Evolutionary conservation across 2,888 invertebrate genomes (phyloP).

Genomic region (Brenthis hecate): DNA sequence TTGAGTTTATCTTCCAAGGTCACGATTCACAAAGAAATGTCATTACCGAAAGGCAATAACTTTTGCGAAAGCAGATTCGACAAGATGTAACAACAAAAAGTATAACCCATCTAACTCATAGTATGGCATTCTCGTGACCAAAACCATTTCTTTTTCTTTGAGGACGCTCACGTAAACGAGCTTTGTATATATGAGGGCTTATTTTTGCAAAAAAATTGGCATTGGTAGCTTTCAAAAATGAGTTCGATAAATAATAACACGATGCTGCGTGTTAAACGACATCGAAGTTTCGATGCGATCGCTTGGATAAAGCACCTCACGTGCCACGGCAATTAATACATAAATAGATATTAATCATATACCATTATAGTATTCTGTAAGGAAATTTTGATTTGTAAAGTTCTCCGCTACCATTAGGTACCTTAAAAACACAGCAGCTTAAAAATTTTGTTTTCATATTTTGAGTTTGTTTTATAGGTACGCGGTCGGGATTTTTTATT

Average conservation of each 20-base stretch:
- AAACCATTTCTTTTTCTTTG: constrained; percentile 67
- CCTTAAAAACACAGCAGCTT: too few relatives aligned
- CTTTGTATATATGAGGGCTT: constrained; percentile 64
- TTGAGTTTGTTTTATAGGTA: too few relatives aligned
- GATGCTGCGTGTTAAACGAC: constrained; percentile 49
- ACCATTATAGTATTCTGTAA: background rate
- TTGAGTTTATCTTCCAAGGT: constrained; percentile 54
- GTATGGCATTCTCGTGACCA: constrained; percentile 68
- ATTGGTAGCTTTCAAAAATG: constrained; percentile 54
- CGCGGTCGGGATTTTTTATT: too few relatives aligned
- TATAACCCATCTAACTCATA: constrained; percentile 66
- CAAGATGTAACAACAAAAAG: constrained; percentile 67
- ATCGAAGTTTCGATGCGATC: constrained; percentile 42
- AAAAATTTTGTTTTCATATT: too few relatives aligned
- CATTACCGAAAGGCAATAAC: constrained; percentile 61
- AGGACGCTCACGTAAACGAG: constrained; percentile 71
- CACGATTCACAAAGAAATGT: constrained; percentile 60
- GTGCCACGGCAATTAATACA: constrained; percentile 24
- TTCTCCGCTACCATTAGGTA: too few relatives aligned
- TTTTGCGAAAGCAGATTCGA: constrained; percentile 66
- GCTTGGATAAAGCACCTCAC: constrained; percentile 28
- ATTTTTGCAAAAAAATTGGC: constrained; percentile 57
- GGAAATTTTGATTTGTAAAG: too few relatives aligned
- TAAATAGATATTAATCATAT: background rate
- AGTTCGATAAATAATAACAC: constrained; percentile 55